Evolutionary conservation across 1,140 invertebrate genomes (phyloP), one percentile per base, ranked within the genome.

Genomic region (Muscidifurax raptorellus): DNA sequence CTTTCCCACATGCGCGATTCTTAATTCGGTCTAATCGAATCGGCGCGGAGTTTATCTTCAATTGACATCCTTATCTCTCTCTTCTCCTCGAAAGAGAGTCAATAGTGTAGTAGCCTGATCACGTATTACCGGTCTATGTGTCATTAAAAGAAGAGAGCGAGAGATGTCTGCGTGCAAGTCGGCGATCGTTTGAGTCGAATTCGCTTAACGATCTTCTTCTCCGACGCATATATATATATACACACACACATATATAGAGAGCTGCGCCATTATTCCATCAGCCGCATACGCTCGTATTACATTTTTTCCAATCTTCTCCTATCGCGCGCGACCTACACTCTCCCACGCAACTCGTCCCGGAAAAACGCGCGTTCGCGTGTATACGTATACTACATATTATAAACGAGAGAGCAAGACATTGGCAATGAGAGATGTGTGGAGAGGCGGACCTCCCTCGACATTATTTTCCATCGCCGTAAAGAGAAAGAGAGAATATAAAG

Each of bases 41-140:
- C 66, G 66, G 27, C 12, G 6, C 66, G 12, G 25, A 69, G 5
- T 59, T 59, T 59, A 59, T 59, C 52, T 10, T 27, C 66, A 69
- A 69, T 69, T 69, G 66, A 69, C 25, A 28, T 28, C 66, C 66
- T 69, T 69, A 69, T 25, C 25, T 67, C 66, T 59, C 52, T 59
- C 22, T n/a, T 52, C 47, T 22, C 47, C 5, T 18, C 0, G 12
- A 1, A 1, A 2, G 52, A 18, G 22, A n/a, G 52, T 4, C 52
- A n/a, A 59, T 28, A 28, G 27, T 69, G 3, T 3, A 69, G 66
- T 69, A 69, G 25, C 66, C 66, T 69, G n/a, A n/a, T n/a, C 66
- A 30, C 66, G 66, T 69, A 27, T 69, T 7, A 18, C 47, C 47
- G 18, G 15, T 59, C 52, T 59, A 59, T 59, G 18, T n/a, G 66